These are phyloP conservation scores for Hemicentrotus pulcherrimus DNA, from an alignment of 35 echinoderm and acorn worm species.

Conservation along the genomic window DNA sequence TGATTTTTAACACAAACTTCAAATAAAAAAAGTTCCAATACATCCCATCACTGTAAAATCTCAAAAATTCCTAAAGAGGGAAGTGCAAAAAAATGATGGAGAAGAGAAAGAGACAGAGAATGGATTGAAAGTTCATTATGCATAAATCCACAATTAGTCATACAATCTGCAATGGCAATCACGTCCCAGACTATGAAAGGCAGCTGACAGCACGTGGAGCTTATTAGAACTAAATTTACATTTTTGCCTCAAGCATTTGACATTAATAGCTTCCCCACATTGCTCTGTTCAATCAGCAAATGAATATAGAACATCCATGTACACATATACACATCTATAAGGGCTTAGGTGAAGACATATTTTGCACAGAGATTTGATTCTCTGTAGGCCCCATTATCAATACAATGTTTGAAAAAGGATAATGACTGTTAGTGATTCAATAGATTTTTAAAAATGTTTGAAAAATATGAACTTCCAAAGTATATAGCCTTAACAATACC, in stretches of 20 bases:
- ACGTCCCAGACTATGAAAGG: background rate
- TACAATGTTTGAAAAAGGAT: too few relatives aligned
- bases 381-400: too few relatives aligned
- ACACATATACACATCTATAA: background rate
- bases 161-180: background rate
- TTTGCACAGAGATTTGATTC: background rate
- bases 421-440: too few relatives aligned
- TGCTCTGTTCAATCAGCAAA: background rate
- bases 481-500: too few relatives aligned
- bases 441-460: too few relatives aligned
- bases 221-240: constrained; percentile 6
- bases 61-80: too few relatives aligned
- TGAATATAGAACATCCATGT: background rate
- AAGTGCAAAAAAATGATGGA: too few relatives aligned
- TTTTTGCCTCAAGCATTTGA: background rate
- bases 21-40: too few relatives aligned
- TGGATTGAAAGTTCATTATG: background rate
- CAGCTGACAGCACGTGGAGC: background rate
- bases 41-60: too few relatives aligned
- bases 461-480: too few relatives aligned
- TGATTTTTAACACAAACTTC: too few relatives aligned
- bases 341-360: background rate
- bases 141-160: background rate
- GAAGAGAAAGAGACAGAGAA: background rate
- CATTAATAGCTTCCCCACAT: background rate